A percentile compares a stretch with the other conserved stretches of the same genome.
phyloP scores from a whole-genome alignment of 2,888 invertebrate species.

The Polydrusus pterygomalis region DNA sequence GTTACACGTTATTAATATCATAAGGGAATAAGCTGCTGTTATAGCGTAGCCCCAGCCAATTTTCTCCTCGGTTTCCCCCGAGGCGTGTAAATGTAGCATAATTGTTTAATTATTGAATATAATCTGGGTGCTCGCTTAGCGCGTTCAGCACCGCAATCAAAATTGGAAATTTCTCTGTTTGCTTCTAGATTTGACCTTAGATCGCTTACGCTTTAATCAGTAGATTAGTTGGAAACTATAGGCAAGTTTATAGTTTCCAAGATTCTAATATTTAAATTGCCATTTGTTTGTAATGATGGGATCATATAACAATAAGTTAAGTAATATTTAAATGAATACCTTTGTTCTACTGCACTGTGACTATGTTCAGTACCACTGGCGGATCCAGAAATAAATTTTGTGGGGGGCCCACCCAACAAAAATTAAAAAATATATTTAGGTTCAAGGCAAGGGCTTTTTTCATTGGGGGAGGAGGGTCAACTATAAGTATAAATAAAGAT shows the following conservation, averaged over 20 bases:
- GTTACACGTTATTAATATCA: constrained; percentile 71
- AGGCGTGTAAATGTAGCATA: constrained; percentile 72
- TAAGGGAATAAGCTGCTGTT: constrained; percentile 72
- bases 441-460: no score
- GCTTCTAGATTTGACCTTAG: constrained; percentile 8
- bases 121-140: constrained; percentile 62
- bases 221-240: background rate
- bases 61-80: constrained; percentile 65
- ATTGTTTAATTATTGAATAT: constrained; percentile 74
- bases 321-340: no score
- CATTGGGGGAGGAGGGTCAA: no score
- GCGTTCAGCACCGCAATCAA: constrained; percentile 36
- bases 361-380: no score
- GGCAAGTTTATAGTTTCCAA: background rate
- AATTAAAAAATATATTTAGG: no score
- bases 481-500: no score
- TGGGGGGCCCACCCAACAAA: no score
- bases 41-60: constrained; percentile 72
- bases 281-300: no score
- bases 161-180: constrained; percentile 15
- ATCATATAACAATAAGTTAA: no score
- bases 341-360: no score
- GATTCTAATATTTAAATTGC: no score
- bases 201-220: background rate
- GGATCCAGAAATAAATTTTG: no score